phyloP scores from a whole-genome alignment of 2,113 vertebrate species.

The Brachyhypopomus occidentalis region DNA sequence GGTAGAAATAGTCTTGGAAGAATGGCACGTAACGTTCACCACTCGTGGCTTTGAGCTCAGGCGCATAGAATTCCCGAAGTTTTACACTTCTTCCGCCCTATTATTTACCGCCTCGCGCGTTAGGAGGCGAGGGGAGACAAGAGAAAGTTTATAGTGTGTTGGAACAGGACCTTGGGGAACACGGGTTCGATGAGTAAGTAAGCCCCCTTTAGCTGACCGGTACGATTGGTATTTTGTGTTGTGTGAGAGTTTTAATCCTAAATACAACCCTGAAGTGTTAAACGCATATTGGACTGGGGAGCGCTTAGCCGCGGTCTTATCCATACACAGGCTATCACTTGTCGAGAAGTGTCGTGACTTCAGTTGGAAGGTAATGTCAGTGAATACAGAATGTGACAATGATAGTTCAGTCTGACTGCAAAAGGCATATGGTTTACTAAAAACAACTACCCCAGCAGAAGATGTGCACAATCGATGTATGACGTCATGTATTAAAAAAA shows the following conservation, averaged over 20 bases:
- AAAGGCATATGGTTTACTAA: not conserved
- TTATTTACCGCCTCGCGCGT: conserved; percentile 52
- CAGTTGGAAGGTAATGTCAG: not conserved
- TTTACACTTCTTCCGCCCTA: conserved; percentile 59
- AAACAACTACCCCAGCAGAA: not conserved
- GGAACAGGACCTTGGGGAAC: conserved; percentile 58
- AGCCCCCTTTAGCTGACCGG: conserved; percentile 60
- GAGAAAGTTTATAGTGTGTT: conserved; percentile 50
- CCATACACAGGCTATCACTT: not conserved
- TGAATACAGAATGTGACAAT: not conserved
- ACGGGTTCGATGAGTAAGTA: conserved; percentile 67
- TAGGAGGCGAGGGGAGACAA: conserved; percentile 46
- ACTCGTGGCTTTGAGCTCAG: conserved; percentile 67
- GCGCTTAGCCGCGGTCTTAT: no score
- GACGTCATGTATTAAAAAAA: no score
- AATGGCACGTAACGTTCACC: conserved; percentile 77
- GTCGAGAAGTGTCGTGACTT: not conserved
- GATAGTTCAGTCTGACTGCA: no score
- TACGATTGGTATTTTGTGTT: conserved; percentile 37
- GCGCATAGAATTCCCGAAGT: conserved; percentile 64
- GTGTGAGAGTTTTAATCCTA: not conserved
- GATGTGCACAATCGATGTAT: not conserved
- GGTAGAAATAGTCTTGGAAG: conserved; percentile 82
- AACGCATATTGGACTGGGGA: not conserved
- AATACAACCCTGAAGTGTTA: not conserved